Evolutionary conservation across 2,113 vertebrate genomes (phyloP), one percentile per base, ranked within the genome.

Genomic region (Rallus limicola): DNA sequence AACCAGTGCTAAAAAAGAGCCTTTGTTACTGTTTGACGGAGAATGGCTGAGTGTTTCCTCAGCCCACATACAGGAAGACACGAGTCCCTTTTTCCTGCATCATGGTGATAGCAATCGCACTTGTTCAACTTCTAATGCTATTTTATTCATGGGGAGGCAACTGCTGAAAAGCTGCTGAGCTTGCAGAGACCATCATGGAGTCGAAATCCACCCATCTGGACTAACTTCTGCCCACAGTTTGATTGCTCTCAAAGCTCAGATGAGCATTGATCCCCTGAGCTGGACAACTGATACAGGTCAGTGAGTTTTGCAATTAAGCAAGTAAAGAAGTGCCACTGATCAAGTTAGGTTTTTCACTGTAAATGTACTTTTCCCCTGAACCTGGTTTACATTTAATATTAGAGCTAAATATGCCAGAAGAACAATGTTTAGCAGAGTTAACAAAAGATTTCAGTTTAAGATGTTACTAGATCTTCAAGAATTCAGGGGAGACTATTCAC

Each of bases 1-100:
- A 60, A 29, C 3, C 20, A 18, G 6, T 4, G 21, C 20, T 40
- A 60, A 34, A 40, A 62, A 65, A 19, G 29, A 71, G 48, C 28
- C 15, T 64, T 60, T 82, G 31, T 63, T 55, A 16, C 28, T 71
- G 23, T 36, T 64, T 38, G 36, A 40, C 74, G 0, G 2, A 82
- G 58, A 48, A 46, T 1, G 0, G 53, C 17, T 62, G 48, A 68
- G 31, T 25, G 60, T 82, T 92, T 87, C 76, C 48, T 94, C 84
- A 94, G 67, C 78, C 89, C 78, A 55, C 84, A 82, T 23, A 87
- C 93, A 96, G 95, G 95, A 97, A 97, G 70, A 11, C 70, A 65
- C 29, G 44, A 79, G 44, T 10, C 5, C 21, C 53, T n/a, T n/a
- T 33, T 33, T 59, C 59, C 84, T 46, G 16, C 36, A 58, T 46